These are phyloP conservation scores for Coenonympha glycerion DNA, from an alignment of 2,888 invertebrate genomes.

Conservation along the genomic window DNA sequence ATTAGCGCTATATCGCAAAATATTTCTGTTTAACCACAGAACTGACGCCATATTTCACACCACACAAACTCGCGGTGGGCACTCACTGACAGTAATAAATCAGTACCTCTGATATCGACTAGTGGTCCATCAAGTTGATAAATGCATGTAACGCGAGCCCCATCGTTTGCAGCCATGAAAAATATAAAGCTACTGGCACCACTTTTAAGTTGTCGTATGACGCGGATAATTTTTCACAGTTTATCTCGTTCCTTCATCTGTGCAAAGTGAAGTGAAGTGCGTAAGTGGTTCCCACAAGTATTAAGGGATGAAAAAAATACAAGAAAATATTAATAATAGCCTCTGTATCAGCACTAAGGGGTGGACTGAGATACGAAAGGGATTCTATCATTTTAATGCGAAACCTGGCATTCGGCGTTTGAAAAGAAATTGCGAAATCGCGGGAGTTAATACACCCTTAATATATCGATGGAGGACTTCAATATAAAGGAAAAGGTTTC, in stretches of 20 bases:
- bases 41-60: slow-evolving; percentile 36
- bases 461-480: too few species aligned
- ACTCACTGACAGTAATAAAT: slow-evolving; percentile 60
- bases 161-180: slow-evolving; percentile 31
- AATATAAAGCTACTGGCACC: slow-evolving; percentile 35
- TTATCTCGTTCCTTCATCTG: slow-evolving; percentile 43
- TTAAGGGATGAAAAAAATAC: neutral
- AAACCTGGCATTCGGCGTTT: neutral
- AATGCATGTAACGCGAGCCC: slow-evolving; percentile 54
- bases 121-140: slow-evolving; percentile 59
- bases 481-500: too few species aligned
- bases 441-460: too few species aligned
- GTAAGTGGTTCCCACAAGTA: slow-evolving; percentile 17
- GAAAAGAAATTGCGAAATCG: neutral
- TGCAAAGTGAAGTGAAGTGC: slow-evolving; percentile 14
- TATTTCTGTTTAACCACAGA: slow-evolving; percentile 10
- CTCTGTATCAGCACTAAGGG: neutral
- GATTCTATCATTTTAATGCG: neutral
- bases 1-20: neutral
- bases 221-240: slow-evolving; percentile 64
- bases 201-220: slow-evolving; percentile 55
- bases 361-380: neutral
- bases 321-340: neutral
- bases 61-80: slow-evolving; percentile 49
- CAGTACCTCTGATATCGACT: slow-evolving; percentile 52